Evolutionary conservation across 2,888 invertebrate species (phyloP).

Genomic region (Philopedon plagiatum): DNA sequence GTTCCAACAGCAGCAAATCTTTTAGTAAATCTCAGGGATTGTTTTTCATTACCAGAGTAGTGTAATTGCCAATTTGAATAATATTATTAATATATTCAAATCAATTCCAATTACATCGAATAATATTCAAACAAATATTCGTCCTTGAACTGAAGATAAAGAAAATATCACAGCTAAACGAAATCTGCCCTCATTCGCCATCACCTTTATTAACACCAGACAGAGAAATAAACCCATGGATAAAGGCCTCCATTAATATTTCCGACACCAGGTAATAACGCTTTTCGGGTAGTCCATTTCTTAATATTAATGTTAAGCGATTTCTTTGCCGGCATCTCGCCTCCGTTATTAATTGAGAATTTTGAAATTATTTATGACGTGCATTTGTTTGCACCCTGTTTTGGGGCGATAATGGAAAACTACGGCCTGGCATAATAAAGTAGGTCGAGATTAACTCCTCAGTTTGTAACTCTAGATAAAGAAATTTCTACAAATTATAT

Average conservation of each 20-base stretch:
- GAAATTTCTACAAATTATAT: no score
- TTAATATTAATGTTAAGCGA: constrained; percentile 48
- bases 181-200: neutral
- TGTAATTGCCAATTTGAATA: no score
- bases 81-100: no score
- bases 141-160: neutral
- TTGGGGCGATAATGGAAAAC: constrained; percentile 20
- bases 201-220: neutral
- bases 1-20: no score
- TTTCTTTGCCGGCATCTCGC: constrained; percentile 42
- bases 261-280: constrained; percentile 50
- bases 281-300: constrained; percentile 46
- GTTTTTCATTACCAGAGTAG: no score
- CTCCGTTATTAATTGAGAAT: constrained; percentile 49
- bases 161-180: neutral
- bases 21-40: no score
- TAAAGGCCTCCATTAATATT: constrained; percentile 47
- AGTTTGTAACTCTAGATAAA: no score
- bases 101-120: no score
- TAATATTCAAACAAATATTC: neutral
- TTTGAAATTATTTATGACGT: constrained; percentile 48
- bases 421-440: neutral
- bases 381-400: constrained; percentile 44
- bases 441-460: neutral
- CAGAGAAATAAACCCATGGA: constrained; percentile 23